Evolutionary conservation across 2,888 invertebrate species (phyloP).

Genomic region (Thereva nobilitata): DNA sequence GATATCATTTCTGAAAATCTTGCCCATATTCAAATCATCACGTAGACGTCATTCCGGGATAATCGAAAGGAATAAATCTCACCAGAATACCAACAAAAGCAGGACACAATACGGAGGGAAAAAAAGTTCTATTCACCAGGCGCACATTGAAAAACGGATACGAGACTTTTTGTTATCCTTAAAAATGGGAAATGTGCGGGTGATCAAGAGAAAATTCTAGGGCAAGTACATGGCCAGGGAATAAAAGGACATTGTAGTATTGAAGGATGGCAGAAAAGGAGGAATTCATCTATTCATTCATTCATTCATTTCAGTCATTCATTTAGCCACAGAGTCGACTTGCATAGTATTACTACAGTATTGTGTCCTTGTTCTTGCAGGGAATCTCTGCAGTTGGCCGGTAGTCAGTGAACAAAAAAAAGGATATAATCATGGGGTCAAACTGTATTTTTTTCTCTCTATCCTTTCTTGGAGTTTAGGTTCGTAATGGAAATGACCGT

Average conservation of each 20-base stretch:
- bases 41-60: slow-evolving; percentile 36
- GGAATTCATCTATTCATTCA: neutral
- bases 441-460: neutral
- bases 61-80: slow-evolving; percentile 36
- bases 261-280: slow-evolving; percentile 11
- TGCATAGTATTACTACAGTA: neutral
- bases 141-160: slow-evolving; percentile 24
- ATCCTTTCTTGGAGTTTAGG: no score
- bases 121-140: slow-evolving; percentile 26
- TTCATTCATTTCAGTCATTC: neutral
- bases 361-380: neutral
- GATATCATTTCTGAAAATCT: slow-evolving; percentile 36
- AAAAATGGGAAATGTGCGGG: slow-evolving; percentile 26
- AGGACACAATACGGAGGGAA: neutral
- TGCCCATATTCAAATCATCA: slow-evolving; percentile 39
- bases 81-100: slow-evolving; percentile 25
- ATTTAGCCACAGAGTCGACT: slow-evolving; percentile 13
- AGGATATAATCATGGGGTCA: neutral
- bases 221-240: slow-evolving; percentile 6
- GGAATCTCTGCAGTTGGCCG: neutral
- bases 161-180: slow-evolving; percentile 23
- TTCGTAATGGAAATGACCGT: no score
- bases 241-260: slow-evolving; percentile 16
- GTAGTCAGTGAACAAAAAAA: neutral
- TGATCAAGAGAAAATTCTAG: slow-evolving; percentile 22